Evolutionary conservation across 2,797 vertebrate genomes (phyloP).

Genomic region (Lithobates pipiens): DNA sequence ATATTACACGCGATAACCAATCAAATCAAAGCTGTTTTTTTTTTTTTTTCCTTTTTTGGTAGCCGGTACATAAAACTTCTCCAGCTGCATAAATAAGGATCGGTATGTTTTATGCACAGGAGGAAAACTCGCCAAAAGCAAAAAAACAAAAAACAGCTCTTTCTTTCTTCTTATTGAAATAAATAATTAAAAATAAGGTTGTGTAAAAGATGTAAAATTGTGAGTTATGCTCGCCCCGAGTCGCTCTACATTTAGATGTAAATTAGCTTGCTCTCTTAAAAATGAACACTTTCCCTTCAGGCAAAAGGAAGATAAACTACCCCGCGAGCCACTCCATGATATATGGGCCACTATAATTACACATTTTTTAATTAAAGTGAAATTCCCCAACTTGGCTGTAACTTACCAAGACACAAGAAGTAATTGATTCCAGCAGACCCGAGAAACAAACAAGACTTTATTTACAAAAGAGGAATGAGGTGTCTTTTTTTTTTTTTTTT

Average conservation of each 20-base stretch:
- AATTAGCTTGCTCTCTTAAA: slow-evolving; percentile 50
- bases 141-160: no score
- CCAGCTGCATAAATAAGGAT: no score
- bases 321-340: slow-evolving; percentile 42
- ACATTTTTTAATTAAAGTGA: slow-evolving; percentile 60
- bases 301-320: slow-evolving; percentile 51
- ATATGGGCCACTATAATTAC: slow-evolving; percentile 55
- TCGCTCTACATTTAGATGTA: slow-evolving; percentile 44
- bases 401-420: slow-evolving; percentile 42
- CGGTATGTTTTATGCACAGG: no score
- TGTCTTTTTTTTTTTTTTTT: neutral
- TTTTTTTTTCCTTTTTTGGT: no score
- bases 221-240: slow-evolving; percentile 42
- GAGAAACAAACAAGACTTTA: slow-evolving; percentile 19
- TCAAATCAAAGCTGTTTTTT: no score
- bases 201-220: slow-evolving; percentile 11
- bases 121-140: no score
- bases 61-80: no score
- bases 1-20: no score
- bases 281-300: slow-evolving; percentile 51
- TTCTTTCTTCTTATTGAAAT: no score
- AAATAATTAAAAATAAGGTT: slow-evolving; percentile 14
- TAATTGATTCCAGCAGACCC: slow-evolving; percentile 40
- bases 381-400: slow-evolving; percentile 44
- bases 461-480: neutral